Conservation (phyloP, 92 coral and sea anemone species). For the Nematostella vectensis region DNA sequence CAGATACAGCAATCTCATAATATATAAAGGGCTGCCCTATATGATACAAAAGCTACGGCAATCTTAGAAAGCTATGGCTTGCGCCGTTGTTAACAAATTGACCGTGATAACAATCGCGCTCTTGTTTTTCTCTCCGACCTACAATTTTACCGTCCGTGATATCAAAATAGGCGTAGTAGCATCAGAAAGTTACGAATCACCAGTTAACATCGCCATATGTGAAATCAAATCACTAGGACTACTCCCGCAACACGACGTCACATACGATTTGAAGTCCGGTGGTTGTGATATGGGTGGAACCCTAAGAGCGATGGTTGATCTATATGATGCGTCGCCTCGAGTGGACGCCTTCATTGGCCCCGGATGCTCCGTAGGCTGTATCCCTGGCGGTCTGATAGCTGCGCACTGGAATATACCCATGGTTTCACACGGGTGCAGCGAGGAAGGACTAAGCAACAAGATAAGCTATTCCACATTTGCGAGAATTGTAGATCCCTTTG, state of each 20-base stretch:
- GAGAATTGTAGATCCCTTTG: slow-evolving; percentile 57
- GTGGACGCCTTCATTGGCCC: slow-evolving; percentile 61
- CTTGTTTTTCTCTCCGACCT: too few species aligned
- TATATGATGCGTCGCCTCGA: slow-evolving; percentile 36
- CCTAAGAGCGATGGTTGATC: slow-evolving; percentile 41
- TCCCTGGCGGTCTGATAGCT: slow-evolving; percentile 52
- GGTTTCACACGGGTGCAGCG: slow-evolving; percentile 67
- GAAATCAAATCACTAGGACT: too few species aligned
- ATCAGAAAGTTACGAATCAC: too few species aligned
- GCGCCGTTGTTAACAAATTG: too few species aligned
- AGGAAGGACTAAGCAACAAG: slow-evolving; percentile 44
- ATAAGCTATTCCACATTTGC: slow-evolving; percentile 57
- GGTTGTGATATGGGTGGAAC: slow-evolving; percentile 46
- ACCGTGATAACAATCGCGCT: too few species aligned
- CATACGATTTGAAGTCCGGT: slow-evolving; percentile 51
- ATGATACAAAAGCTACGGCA: too few species aligned
- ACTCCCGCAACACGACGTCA: slow-evolving; percentile 42
- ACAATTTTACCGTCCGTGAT: too few species aligned
- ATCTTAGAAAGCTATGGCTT: too few species aligned
- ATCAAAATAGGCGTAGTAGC: too few species aligned
- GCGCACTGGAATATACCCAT: slow-evolving; percentile 73
- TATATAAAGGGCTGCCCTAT: too few species aligned
- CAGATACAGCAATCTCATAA: too few species aligned
- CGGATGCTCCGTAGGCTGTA: slow-evolving; percentile 66
- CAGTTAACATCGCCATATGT: too few species aligned